Conservation (phyloP, 1,140 invertebrate genomes). For the Papilio polyxenes region DNA sequence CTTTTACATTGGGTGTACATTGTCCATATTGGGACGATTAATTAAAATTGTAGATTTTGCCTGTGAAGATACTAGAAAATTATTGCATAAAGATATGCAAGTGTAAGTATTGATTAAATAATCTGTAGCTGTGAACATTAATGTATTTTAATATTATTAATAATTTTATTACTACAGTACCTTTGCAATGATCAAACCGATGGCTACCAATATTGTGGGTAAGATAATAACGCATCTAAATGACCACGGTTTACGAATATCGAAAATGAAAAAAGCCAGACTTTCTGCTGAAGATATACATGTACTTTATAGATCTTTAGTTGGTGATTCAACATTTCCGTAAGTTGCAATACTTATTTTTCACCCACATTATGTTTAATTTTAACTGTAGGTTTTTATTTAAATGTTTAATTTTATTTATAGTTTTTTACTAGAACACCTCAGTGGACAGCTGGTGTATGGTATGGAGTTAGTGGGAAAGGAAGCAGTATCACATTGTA, state of each 20-base stretch:
- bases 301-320: conserved; percentile 82
- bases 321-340: conserved; percentile 82
- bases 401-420: conserved; percentile 42
- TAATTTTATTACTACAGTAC: conserved; percentile 81
- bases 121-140: not conserved
- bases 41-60: conserved; percentile 90
- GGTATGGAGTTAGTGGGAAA: conserved; percentile 89
- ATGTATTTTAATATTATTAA: not conserved
- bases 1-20: conserved; percentile 88
- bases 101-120: conserved; percentile 76
- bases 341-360: conserved; percentile 70
- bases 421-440: conserved; percentile 82
- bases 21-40: conserved; percentile 89
- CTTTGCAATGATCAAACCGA: conserved; percentile 89
- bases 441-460: conserved; percentile 87
- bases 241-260: conserved; percentile 85
- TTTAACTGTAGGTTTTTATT: conserved; percentile 31
- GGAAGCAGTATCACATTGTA: conserved; percentile 84
- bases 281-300: conserved; percentile 83
- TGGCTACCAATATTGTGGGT: conserved; percentile 86
- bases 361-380: not conserved
- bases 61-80: conserved; percentile 84
- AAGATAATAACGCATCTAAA: conserved; percentile 86
- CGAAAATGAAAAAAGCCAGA: conserved; percentile 86
- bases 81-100: conserved; percentile 82